These are phyloP conservation scores for Alca torda DNA, from an alignment of 2,797 vertebrate genomes.

Conservation along the genomic window DNA sequence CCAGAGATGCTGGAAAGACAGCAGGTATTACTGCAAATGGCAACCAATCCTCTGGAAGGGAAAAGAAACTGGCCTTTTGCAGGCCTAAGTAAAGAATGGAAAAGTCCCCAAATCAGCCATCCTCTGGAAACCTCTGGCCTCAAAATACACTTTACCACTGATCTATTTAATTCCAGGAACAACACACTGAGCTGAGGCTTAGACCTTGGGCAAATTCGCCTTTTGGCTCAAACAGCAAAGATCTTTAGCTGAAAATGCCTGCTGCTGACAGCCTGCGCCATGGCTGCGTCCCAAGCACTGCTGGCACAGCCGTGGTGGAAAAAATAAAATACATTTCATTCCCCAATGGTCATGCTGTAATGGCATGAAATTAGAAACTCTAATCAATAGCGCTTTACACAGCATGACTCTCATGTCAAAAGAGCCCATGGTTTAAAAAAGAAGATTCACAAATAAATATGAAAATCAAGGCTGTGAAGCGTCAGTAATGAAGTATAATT, in stretches of 20 bases:
- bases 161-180: conserved; percentile 51
- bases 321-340: conserved; percentile 73
- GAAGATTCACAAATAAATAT: conserved; percentile 72
- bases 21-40: background rate
- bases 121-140: conserved; percentile 24
- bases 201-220: conserved; percentile 42
- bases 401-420: conserved; percentile 75
- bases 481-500: conserved; percentile 67
- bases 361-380: conserved; percentile 79
- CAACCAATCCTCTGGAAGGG: background rate
- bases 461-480: conserved; percentile 66
- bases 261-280: conserved; percentile 34
- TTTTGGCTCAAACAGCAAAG: conserved; percentile 52
- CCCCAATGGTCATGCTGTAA: conserved; percentile 74
- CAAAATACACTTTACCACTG: conserved; percentile 2
- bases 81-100: background rate
- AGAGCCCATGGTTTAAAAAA: conserved; percentile 54
- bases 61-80: background rate
- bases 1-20: background rate
- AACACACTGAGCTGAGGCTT: conserved; percentile 27
- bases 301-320: conserved; percentile 43
- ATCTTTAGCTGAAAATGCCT: conserved; percentile 47
- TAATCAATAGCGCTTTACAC: conserved; percentile 78
- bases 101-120: background rate
- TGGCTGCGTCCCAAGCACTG: conserved; percentile 23